These are phyloP conservation scores for Anhinga anhinga DNA, from an alignment of 2,113 vertebrate genomes.

Conservation along the genomic window DNA sequence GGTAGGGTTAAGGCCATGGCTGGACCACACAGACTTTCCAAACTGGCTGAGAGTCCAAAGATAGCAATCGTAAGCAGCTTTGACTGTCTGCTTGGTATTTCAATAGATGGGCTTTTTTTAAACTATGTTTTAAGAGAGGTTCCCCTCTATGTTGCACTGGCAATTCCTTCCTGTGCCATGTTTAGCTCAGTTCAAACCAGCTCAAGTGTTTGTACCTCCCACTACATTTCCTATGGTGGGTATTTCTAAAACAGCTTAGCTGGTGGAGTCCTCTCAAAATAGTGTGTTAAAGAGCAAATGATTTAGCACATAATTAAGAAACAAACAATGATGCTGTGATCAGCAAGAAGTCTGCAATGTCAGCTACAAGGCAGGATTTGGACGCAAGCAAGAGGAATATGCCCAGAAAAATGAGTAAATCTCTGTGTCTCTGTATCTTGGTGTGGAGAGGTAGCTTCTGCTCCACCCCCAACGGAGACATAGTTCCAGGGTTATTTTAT, in stretches of 20 bases:
- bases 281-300: not conserved
- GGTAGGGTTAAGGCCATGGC: not conserved
- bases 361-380: not conserved
- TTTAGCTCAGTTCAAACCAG: not conserved
- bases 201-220: not conserved
- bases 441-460: not conserved
- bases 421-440: not conserved
- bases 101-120: not conserved
- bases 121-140: not conserved
- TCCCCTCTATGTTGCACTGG: not conserved
- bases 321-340: not conserved
- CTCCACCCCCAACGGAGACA: not conserved
- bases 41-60: not conserved
- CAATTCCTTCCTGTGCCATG: not conserved
- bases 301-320: conserved; percentile 35
- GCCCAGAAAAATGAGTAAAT: not conserved
- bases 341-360: not conserved
- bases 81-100: not conserved
- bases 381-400: not conserved
- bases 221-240: not conserved
- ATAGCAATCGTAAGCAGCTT: not conserved
- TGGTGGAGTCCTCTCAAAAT: not conserved
- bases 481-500: not conserved
- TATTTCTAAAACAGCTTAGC: not conserved
- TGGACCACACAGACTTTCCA: not conserved